phyloP scores from a whole-genome alignment of 2,113 vertebrate species.

The Callocephalon fimbriatum region DNA sequence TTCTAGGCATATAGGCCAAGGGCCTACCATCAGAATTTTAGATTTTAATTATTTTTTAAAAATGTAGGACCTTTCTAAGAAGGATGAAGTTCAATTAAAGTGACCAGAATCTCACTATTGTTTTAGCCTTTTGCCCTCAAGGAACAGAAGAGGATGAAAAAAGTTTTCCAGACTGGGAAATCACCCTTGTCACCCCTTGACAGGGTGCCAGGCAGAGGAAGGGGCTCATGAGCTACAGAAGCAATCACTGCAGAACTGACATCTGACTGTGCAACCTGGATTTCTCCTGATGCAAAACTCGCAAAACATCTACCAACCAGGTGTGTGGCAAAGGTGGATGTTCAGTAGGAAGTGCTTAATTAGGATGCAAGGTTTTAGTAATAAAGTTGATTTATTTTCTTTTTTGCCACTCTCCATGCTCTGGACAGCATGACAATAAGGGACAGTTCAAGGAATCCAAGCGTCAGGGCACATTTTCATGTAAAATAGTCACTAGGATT shows the following conservation, averaged over 20 bases:
- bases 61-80: neutral
- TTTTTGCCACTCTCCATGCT: neutral
- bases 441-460: neutral
- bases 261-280: neutral
- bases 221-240: neutral
- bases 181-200: neutral
- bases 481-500: neutral
- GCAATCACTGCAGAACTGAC: neutral
- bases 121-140: neutral
- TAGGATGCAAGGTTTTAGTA: neutral
- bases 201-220: neutral
- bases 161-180: neutral
- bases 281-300: neutral
- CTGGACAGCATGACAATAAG: neutral
- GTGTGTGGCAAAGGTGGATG: neutral
- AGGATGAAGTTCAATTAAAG: neutral
- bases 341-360: neutral
- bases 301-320: neutral
- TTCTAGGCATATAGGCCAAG: neutral
- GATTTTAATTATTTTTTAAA: neutral
- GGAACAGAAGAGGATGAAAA: neutral
- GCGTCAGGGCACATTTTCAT: neutral
- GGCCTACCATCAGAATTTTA: neutral
- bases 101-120: neutral
- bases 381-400: conserved; percentile 13